Percentiles rank a stretch among this genome's conserved stretches.
phyloP scores from a whole-genome alignment of 2,797 vertebrate species.

The Sebastes kiyomatsui region DNA sequence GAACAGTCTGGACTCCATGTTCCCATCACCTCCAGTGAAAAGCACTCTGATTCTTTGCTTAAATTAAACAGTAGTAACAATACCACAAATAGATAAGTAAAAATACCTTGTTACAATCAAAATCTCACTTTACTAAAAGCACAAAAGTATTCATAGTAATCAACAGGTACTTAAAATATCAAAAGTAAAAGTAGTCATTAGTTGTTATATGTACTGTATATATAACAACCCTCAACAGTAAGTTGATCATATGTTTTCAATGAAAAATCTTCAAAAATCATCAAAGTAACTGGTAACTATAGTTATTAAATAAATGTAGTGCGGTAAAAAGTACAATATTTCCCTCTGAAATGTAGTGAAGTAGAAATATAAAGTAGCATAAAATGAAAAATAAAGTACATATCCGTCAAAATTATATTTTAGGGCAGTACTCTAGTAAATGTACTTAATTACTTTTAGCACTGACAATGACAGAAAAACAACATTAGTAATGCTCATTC shows the following conservation, averaged over 20 bases:
- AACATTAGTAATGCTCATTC: background rate
- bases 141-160: too few relatives aligned
- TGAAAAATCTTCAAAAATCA: too few relatives aligned
- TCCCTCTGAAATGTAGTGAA: background rate
- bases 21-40: background rate
- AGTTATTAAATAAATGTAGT: background rate
- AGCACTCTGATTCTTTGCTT: background rate
- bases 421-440: background rate
- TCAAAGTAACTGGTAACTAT: background rate
- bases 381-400: background rate
- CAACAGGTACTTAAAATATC: too few relatives aligned
- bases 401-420: background rate
- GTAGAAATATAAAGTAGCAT: background rate
- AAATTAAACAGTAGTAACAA: background rate
- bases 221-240: too few relatives aligned
- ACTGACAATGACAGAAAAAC: background rate
- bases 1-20: background rate
- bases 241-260: too few relatives aligned
- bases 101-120: background rate
- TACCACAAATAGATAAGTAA: background rate
- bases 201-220: too few relatives aligned
- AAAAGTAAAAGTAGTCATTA: too few relatives aligned
- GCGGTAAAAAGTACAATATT: background rate
- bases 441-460: background rate
- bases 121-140: background rate